Conservation (phyloP, 2,797 vertebrate genomes). For the Urophycis tenuis region DNA sequence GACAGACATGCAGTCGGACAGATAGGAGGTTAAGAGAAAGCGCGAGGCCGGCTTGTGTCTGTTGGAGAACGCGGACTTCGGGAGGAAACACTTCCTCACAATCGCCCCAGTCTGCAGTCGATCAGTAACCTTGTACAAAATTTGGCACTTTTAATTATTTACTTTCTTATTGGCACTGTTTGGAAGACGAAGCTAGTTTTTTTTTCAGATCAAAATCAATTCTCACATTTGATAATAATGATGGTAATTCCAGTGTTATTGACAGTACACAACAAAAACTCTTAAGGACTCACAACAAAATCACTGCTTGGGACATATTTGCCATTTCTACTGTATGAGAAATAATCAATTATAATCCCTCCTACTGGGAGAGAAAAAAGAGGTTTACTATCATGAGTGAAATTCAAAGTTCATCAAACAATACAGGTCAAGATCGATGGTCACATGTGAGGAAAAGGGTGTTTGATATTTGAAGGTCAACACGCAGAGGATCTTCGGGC, state of each 20-base stretch:
- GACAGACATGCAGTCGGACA: background rate
- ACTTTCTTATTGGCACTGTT: constrained; percentile 43
- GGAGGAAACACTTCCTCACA: constrained; percentile 23
- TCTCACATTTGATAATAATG: background rate
- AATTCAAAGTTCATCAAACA: background rate
- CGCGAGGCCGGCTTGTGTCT: background rate
- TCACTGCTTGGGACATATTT: background rate
- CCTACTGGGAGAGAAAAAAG: background rate
- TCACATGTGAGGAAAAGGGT: background rate
- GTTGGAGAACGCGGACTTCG: background rate
- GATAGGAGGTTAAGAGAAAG: background rate
- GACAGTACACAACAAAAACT: background rate
- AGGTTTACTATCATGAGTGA: background rate
- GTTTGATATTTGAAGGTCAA: constrained; percentile 1
- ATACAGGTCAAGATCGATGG: background rate
- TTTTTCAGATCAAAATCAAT: constrained; percentile 9
- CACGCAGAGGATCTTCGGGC: background rate
- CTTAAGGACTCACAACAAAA: background rate
- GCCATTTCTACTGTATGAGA: background rate
- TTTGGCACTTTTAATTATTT: constrained; percentile 33
- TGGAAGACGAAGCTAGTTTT: constrained; percentile 56
- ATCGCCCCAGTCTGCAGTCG: background rate
- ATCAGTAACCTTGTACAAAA: constrained; percentile 19
- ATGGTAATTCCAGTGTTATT: constrained; percentile 2
- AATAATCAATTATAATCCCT: background rate